phyloP scores from a whole-genome alignment of 2,888 invertebrate species.

The Troides helena region DNA sequence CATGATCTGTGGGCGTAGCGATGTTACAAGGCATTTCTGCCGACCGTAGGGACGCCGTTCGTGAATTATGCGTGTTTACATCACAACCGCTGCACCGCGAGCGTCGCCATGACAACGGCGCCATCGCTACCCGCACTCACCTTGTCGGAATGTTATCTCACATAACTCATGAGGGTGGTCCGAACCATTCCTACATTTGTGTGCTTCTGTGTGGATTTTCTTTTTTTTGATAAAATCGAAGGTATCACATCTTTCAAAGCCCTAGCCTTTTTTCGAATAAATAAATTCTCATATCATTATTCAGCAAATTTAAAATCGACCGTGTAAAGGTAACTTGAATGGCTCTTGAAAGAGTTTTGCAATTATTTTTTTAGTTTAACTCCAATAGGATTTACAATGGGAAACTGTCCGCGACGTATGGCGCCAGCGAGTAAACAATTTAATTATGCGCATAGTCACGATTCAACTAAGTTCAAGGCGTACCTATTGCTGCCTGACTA shows the following conservation, averaged over 20 bases:
- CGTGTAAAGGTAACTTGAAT: constrained; percentile 52
- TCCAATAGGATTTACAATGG: constrained; percentile 62
- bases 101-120: constrained; percentile 52
- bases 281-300: constrained; percentile 1
- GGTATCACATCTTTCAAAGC: neutral
- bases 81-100: constrained; percentile 64
- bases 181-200: constrained; percentile 43
- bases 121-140: constrained; percentile 45
- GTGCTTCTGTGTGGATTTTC: neutral
- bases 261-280: too few relatives aligned
- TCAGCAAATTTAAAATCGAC: constrained; percentile 44
- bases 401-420: constrained; percentile 63
- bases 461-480: constrained; percentile 57
- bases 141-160: constrained; percentile 62
- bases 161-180: constrained; percentile 71
- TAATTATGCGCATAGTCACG: constrained; percentile 72
- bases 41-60: constrained; percentile 52
- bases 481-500: constrained; percentile 30
- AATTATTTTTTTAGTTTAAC: constrained; percentile 52
- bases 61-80: constrained; percentile 77
- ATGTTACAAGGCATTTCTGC: constrained; percentile 75
- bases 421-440: constrained; percentile 69
- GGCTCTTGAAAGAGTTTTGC: constrained; percentile 47
- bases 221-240: neutral
- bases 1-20: constrained; percentile 71